phyloP scores from a whole-genome alignment of 2,797 vertebrate genomes.

The Chrosomus eos region DNA sequence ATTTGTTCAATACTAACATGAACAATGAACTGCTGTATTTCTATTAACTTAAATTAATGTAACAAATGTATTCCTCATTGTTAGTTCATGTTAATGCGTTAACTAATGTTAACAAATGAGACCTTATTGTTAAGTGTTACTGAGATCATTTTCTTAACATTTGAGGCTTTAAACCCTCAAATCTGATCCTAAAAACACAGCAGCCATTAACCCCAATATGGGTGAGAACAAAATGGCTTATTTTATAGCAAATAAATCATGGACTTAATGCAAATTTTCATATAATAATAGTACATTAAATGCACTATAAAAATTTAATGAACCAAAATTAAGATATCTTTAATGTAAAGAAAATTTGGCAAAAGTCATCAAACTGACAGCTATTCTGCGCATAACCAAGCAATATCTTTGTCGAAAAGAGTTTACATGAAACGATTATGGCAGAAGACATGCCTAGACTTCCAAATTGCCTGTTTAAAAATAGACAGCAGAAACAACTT shows the following conservation, averaged over 20 bases:
- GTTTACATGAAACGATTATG: constrained; percentile 16
- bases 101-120: no score
- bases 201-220: constrained; percentile 59
- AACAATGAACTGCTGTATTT: no score
- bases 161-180: background rate
- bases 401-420: constrained; percentile 56
- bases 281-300: background rate
- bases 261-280: background rate
- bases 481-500: constrained; percentile 64
- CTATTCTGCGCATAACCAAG: constrained; percentile 39
- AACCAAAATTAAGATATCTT: background rate
- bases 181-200: constrained; percentile 9
- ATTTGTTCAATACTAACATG: no score
- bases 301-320: background rate
- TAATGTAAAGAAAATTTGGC: background rate
- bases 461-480: constrained; percentile 63
- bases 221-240: constrained; percentile 21
- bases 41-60: no score
- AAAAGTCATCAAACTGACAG: constrained; percentile 27
- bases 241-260: constrained; percentile 33
- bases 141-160: constrained; percentile 45
- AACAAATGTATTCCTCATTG: no score
- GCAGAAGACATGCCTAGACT: constrained; percentile 33
- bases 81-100: no score
- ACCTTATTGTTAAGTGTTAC: background rate